These are phyloP conservation scores for Nipponia nippon DNA, from an alignment of 2,113 vertebrate species.

Conservation along the genomic window DNA sequence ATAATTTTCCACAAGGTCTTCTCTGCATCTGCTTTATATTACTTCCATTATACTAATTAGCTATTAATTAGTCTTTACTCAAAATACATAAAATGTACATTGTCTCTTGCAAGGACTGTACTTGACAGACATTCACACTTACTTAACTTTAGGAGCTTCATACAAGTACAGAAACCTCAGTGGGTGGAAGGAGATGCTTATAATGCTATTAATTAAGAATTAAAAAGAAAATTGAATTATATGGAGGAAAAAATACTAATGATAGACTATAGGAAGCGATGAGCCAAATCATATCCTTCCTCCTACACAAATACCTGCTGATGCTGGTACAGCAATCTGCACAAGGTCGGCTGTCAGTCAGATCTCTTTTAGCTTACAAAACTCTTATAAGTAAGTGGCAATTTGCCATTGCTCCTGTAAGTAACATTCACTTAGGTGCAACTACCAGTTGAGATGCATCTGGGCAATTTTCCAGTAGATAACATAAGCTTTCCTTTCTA, in stretches of 20 bases:
- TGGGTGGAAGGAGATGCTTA: constrained; percentile 16
- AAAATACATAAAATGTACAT: constrained; percentile 66
- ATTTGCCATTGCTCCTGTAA: constrained; percentile 1
- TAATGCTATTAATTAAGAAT: constrained; percentile 50
- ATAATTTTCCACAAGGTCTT: constrained; percentile 74
- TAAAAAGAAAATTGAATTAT: not conserved
- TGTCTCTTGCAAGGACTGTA: constrained; percentile 55
- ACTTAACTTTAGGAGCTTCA: constrained; percentile 68
- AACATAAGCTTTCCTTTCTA: not conserved
- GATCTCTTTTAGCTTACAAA: not conserved
- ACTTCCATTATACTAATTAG: constrained; percentile 76
- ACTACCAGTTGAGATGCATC: not conserved
- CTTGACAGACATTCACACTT: constrained; percentile 72
- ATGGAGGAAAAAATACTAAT: not conserved
- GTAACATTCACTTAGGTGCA: not conserved
- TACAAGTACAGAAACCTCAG: constrained; percentile 40
- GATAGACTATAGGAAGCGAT: not conserved
- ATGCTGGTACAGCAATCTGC: not conserved
- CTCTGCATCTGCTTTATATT: constrained; percentile 76
- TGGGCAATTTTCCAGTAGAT: constrained; percentile 5
- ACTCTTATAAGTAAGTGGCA: not conserved
- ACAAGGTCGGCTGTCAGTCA: constrained; percentile 5
- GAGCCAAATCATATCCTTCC: not conserved
- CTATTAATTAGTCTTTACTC: constrained; percentile 78
- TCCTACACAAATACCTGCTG: constrained; percentile 5